These are phyloP conservation scores for Acestrorhynchus altus DNA, from an alignment of 2,797 vertebrate genomes.

Conservation along the genomic window DNA sequence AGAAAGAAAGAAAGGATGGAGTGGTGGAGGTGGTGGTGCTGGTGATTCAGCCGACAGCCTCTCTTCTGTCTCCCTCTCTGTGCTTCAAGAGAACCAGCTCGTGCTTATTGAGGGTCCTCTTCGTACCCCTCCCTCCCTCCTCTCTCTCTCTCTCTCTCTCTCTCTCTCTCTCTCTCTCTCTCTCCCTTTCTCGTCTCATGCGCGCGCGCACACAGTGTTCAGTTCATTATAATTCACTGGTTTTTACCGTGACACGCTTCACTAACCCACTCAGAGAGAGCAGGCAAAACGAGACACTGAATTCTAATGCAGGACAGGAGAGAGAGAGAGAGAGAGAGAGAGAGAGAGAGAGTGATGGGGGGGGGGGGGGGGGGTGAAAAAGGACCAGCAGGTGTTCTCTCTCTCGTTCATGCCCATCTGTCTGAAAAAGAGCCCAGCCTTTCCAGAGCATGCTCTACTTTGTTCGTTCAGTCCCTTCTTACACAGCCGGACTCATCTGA, in stretches of 20 bases:
- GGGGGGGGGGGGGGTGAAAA: slow-evolving; percentile 21
- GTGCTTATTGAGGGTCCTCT: slow-evolving; percentile 46
- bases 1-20: slow-evolving; percentile 41
- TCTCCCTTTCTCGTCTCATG: slow-evolving; percentile 42
- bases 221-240: slow-evolving; percentile 80
- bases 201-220: slow-evolving; percentile 58
- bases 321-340: slow-evolving; percentile 50
- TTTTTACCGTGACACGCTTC: slow-evolving; percentile 75
- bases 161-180: slow-evolving; percentile 52
- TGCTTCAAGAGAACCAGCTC: slow-evolving; percentile 49
- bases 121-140: slow-evolving; percentile 53
- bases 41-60: slow-evolving; percentile 63
- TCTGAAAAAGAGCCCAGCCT: slow-evolving; percentile 55
- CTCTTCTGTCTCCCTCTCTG: slow-evolving; percentile 30
- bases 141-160: slow-evolving; percentile 52
- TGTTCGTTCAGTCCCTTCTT: slow-evolving; percentile 51
- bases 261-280: slow-evolving; percentile 75
- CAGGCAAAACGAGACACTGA: slow-evolving; percentile 72
- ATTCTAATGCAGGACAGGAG: slow-evolving; percentile 71
- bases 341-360: slow-evolving; percentile 41
- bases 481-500: slow-evolving; percentile 33
- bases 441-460: slow-evolving; percentile 54
- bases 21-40: slow-evolving; percentile 61
- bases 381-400: slow-evolving; percentile 77
- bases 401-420: slow-evolving; percentile 59